phyloP scores from a whole-genome alignment of 2,113 vertebrate genomes.

The Tenebrosternarchus preto region DNA sequence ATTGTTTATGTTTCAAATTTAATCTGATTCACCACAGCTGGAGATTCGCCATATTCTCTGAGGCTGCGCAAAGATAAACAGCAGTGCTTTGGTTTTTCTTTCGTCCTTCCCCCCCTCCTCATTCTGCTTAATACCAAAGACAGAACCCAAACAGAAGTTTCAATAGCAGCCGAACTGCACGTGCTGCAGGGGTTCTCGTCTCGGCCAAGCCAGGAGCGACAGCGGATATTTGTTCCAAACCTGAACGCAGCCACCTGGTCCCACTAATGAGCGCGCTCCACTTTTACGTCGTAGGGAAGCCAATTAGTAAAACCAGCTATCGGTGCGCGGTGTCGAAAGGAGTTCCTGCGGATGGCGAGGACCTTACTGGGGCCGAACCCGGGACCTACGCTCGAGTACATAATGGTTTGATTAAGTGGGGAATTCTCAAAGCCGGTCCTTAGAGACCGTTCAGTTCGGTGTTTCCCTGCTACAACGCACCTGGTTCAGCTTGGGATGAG shows the following conservation, averaged over 20 bases:
- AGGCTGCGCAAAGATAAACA: slow-evolving; percentile 10
- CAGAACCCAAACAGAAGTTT: slow-evolving; percentile 4
- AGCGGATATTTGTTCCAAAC: slow-evolving; percentile 15
- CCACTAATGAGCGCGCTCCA: slow-evolving; percentile 22
- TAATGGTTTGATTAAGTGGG: background rate
- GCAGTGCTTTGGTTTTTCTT: background rate
- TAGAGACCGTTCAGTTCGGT: background rate
- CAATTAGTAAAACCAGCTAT: slow-evolving; percentile 33
- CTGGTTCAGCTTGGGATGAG: background rate
- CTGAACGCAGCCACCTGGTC: slow-evolving; percentile 27
- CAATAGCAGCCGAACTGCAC: background rate
- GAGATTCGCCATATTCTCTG: slow-evolving; percentile 19
- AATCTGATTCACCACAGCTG: slow-evolving; percentile 26
- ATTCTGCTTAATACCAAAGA: slow-evolving; percentile 21
- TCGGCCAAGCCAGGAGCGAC: slow-evolving; percentile 6
- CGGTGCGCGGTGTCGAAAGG: background rate
- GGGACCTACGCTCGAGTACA: background rate
- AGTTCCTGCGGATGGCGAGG: background rate
- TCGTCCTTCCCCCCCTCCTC: background rate
- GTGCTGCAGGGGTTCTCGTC: background rate
- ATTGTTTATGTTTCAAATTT: slow-evolving; percentile 11
- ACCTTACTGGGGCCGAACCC: background rate
- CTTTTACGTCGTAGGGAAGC: background rate
- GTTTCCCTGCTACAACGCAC: slow-evolving; percentile 8
- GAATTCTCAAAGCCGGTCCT: slow-evolving; percentile 2